phyloP scores from a whole-genome alignment of 1,140 invertebrate genomes.

The Penaeus chinensis region DNA sequence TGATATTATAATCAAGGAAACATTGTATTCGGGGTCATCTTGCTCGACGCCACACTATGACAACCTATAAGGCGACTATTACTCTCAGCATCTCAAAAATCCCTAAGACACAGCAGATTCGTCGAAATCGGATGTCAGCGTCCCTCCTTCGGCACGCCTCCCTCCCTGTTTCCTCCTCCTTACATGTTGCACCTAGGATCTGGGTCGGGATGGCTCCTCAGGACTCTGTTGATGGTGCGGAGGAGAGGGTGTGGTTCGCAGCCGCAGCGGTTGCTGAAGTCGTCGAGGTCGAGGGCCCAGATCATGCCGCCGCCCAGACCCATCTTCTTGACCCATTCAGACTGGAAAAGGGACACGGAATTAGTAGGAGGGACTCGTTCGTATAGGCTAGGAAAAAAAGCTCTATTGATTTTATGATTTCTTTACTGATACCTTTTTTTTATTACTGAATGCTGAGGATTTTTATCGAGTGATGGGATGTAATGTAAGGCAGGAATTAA shows the following conservation, averaged over 20 bases:
- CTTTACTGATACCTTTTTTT: too few species aligned
- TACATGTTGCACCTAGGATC: constrained; percentile 55
- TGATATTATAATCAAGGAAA: too few species aligned
- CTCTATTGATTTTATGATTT: too few species aligned
- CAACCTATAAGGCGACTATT: too few species aligned
- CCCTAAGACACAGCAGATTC: too few species aligned
- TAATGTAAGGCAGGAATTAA: constrained; percentile 40
- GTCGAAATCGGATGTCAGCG: too few species aligned
- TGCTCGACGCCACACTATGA: too few species aligned
- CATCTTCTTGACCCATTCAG: constrained; percentile 67
- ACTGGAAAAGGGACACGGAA: constrained; percentile 67
- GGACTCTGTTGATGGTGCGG: constrained; percentile 80
- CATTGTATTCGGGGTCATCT: too few species aligned
- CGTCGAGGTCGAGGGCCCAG: constrained; percentile 90
- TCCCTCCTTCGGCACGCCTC: too few species aligned
- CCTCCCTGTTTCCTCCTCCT: neutral
- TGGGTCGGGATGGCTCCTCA: constrained; percentile 73
- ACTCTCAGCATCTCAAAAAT: too few species aligned
- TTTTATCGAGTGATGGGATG: neutral
- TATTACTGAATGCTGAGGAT: too few species aligned
- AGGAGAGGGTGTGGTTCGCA: constrained; percentile 79
- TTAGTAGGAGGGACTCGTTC: neutral
- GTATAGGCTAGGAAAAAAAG: too few species aligned
- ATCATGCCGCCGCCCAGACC: constrained; percentile 82
- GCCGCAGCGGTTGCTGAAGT: constrained; percentile 77